Evolutionary conservation across 2,113 vertebrate genomes (phyloP).

Genomic region (Perca schrenkii): DNA sequence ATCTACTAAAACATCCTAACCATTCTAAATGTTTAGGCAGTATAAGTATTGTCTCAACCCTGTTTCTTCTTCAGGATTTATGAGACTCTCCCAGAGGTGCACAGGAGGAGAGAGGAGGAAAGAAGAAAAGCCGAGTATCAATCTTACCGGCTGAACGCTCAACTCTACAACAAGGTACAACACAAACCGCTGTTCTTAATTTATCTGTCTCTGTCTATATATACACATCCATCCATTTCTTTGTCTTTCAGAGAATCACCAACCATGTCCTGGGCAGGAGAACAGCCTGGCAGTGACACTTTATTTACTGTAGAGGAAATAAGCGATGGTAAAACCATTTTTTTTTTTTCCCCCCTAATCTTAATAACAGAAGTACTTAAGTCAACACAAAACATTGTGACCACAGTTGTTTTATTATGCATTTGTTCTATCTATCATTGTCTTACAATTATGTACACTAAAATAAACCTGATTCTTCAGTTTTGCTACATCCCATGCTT

Average conservation of each 20-base stretch:
- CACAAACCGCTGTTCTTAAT: background rate
- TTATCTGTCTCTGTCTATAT: too few relatives aligned
- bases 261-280: slow-evolving; percentile 71
- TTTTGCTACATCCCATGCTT: background rate
- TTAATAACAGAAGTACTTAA: slow-evolving; percentile 1
- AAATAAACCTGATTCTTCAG: slow-evolving; percentile 29
- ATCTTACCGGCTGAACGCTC: slow-evolving; percentile 89
- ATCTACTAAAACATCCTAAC: background rate
- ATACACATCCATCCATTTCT: background rate
- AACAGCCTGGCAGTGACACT: slow-evolving; percentile 58
- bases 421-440: too few relatives aligned
- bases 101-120: slow-evolving; percentile 88
- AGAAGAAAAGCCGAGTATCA: slow-evolving; percentile 86
- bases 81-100: slow-evolving; percentile 92
- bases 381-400: too few relatives aligned
- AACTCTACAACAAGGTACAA: slow-evolving; percentile 88
- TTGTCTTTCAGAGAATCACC: slow-evolving; percentile 80
- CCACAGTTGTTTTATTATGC: too few relatives aligned
- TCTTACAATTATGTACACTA: too few relatives aligned
- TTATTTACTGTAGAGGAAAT: slow-evolving; percentile 6
- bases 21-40: too few relatives aligned
- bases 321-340: background rate
- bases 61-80: slow-evolving; percentile 86
- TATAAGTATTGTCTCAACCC: background rate
- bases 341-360: too few relatives aligned